phyloP scores from a whole-genome alignment of 2,888 invertebrate genomes.

The Sturmia bella region DNA sequence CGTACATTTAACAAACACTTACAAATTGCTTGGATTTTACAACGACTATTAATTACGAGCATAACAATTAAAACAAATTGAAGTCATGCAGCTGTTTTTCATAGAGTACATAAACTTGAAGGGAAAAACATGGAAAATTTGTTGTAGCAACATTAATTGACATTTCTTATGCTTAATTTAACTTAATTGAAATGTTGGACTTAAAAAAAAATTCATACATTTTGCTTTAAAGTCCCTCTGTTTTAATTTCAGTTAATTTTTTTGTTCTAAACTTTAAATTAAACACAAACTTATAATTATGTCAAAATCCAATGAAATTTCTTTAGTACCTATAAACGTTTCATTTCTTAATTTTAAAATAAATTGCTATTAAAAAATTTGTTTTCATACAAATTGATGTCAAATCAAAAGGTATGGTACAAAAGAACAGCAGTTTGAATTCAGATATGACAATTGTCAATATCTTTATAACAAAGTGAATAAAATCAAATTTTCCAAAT shows the following conservation, averaged over 20 bases:
- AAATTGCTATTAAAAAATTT: too few species aligned
- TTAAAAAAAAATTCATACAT: not conserved
- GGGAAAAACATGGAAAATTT: slow-evolving; percentile 1
- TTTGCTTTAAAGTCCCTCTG: not conserved
- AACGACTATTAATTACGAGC: slow-evolving; percentile 45
- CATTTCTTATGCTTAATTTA: slow-evolving; percentile 32
- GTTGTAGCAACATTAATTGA: not conserved
- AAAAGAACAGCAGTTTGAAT: too few species aligned
- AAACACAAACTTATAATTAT: too few species aligned
- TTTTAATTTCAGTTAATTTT: not conserved
- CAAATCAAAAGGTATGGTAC: too few species aligned
- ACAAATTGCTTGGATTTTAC: not conserved
- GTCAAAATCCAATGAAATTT: too few species aligned
- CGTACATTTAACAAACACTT: not conserved
- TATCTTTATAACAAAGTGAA: too few species aligned
- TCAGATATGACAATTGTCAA: too few species aligned
- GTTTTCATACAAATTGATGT: too few species aligned
- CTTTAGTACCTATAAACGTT: too few species aligned
- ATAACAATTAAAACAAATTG: slow-evolving; percentile 55
- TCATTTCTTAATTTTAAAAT: too few species aligned
- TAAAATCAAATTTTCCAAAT: too few species aligned
- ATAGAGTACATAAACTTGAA: slow-evolving; percentile 17
- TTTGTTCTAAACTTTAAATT: too few species aligned
- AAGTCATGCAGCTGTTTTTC: slow-evolving; percentile 36
- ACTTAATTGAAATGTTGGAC: slow-evolving; percentile 18